Conservation (phyloP, 2,797 vertebrate species). For the Prunella strophiata region DNA sequence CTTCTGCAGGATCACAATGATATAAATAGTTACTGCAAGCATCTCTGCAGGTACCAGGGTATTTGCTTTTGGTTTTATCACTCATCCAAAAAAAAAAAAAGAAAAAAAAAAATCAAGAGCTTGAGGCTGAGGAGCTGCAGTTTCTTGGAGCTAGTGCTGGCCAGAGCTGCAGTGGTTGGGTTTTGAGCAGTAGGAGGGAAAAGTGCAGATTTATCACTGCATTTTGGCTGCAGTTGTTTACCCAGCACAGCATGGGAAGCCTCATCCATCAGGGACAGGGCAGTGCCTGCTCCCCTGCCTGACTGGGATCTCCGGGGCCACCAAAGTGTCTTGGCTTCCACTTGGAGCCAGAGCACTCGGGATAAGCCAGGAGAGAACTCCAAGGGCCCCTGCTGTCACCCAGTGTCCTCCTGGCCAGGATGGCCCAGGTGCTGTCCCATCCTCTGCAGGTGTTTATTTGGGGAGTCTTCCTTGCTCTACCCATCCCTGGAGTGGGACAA, state of each 20-base stretch:
- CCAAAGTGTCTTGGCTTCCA: background rate
- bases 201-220: background rate
- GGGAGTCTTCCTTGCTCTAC: background rate
- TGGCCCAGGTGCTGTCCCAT: background rate
- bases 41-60: background rate
- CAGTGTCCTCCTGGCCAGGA: background rate
- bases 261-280: background rate
- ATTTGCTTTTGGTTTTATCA: conserved; percentile 9
- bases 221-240: background rate
- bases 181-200: background rate
- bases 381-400: background rate
- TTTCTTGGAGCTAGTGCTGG: background rate
- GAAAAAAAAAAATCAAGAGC: background rate
- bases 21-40: conserved; percentile 36
- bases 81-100: background rate
- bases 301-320: background rate
- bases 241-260: background rate
- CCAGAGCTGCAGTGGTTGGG: background rate
- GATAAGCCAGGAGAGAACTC: background rate
- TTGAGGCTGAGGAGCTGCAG: background rate
- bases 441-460: background rate
- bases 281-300: background rate
- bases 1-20: background rate
- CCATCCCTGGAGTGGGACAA: background rate
- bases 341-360: background rate